Conservation (phyloP, 2,888 invertebrate species). For the Melanophora roralis region DNA sequence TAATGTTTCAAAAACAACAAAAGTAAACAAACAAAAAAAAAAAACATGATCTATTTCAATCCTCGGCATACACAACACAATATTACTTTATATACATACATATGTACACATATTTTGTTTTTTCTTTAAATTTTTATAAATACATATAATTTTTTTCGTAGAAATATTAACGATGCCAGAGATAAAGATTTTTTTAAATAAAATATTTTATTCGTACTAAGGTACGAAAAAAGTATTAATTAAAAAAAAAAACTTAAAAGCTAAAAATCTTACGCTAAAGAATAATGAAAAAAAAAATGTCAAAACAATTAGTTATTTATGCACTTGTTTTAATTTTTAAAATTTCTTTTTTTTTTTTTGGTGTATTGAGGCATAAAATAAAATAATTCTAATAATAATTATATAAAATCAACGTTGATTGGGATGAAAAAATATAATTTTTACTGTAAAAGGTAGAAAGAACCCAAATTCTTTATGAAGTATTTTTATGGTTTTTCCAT, state of each 20-base stretch:
- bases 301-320: constrained; percentile 9
- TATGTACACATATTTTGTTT: no score
- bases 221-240: no score
- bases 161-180: constrained; percentile 29
- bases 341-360: constrained; percentile 33
- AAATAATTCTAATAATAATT: constrained; percentile 8
- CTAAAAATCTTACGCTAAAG: constrained; percentile 26
- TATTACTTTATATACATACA: not conserved
- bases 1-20: not conserved
- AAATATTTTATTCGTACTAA: constrained; percentile 32
- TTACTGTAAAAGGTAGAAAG: constrained; percentile 16
- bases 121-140: not conserved
- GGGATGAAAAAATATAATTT: constrained; percentile 7
- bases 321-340: constrained; percentile 10
- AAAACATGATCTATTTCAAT: not conserved
- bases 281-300: constrained; percentile 28
- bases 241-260: constrained; percentile 27
- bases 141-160: not conserved
- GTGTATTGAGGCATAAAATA: constrained; percentile 46
- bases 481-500: not conserved
- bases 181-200: constrained; percentile 3
- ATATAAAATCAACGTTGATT: constrained; percentile 9
- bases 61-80: constrained; percentile 15
- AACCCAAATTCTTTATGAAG: constrained; percentile 11
- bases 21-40: not conserved